Percentiles rank a stretch among this genome's conserved stretches.
These are phyloP conservation scores for Crocuta crocuta DNA, from an alignment of 2,113 vertebrate genomes.

Conservation along the genomic window DNA sequence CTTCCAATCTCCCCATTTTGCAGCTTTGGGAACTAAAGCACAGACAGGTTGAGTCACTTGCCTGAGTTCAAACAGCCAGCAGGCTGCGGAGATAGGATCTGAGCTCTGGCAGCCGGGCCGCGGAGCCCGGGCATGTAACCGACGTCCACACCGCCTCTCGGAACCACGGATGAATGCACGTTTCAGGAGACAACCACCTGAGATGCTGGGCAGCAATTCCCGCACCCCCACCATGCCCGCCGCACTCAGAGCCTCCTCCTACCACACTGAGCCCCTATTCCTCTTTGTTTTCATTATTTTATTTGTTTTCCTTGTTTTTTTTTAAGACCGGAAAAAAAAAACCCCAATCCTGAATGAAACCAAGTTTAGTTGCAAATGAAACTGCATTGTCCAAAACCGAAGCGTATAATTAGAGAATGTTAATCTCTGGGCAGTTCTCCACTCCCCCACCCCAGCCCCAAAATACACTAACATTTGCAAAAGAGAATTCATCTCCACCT, in stretches of 20 bases:
- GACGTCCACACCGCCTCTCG: rapidly evolving
- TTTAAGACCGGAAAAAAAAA: background rate
- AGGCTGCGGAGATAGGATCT: background rate
- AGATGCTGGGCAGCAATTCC: background rate
- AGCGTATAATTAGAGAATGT: constrained; percentile 64
- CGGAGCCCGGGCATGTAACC: background rate
- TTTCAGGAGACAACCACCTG: background rate
- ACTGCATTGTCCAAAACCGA: constrained; percentile 35
- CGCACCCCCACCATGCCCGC: background rate
- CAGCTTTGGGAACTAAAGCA: background rate
- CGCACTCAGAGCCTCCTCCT: background rate
- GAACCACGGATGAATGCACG: rapidly evolving
- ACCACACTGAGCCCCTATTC: background rate
- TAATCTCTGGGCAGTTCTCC: constrained; percentile 58
- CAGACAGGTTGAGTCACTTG: background rate
- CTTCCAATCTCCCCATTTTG: background rate
- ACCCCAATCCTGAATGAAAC: constrained; percentile 71
- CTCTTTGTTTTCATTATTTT: constrained; percentile 18
- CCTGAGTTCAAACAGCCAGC: background rate
- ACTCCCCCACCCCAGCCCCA: constrained; percentile 48
- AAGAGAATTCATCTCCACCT: constrained; percentile 83
- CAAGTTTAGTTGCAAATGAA: constrained; percentile 61
- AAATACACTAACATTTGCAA: constrained; percentile 82
- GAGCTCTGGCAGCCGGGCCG: background rate
- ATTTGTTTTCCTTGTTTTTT: constrained; percentile 10